phyloP scores from a whole-genome alignment of 1,140 invertebrate genomes.

The Triops cancriformis region DNA sequence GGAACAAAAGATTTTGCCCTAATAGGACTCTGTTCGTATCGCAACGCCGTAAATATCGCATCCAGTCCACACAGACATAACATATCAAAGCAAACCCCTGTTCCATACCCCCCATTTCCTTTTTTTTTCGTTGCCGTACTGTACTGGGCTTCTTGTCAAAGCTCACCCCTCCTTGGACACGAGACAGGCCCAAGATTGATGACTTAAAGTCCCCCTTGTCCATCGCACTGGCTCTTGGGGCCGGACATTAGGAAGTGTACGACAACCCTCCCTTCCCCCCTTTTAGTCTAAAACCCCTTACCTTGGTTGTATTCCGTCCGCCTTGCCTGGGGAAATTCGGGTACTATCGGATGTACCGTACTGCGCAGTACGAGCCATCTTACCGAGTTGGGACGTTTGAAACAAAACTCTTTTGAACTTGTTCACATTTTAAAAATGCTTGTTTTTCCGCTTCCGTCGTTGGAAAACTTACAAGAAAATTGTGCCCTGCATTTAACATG shows the following conservation, averaged over 20 bases:
- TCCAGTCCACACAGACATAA: not conserved
- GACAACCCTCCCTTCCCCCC: not conserved
- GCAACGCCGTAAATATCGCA: not conserved
- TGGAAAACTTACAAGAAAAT: too few species aligned
- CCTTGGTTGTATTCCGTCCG: not conserved
- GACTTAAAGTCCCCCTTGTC: not conserved
- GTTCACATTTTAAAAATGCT: too few species aligned
- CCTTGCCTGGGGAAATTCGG: not conserved
- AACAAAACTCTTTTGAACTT: too few species aligned
- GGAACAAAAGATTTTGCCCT: too few species aligned
- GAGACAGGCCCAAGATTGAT: conserved; percentile 8
- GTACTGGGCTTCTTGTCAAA: not conserved
- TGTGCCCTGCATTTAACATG: too few species aligned
- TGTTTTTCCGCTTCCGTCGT: too few species aligned
- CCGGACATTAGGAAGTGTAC: not conserved
- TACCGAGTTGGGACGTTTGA: too few species aligned
- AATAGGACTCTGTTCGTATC: not conserved
- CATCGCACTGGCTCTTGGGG: not conserved
- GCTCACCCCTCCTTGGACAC: conserved; percentile 8
- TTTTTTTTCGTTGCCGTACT: not conserved
- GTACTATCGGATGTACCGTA: too few species aligned
- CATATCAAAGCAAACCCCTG: conserved; percentile 3
- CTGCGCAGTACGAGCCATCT: too few species aligned
- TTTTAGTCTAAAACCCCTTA: not conserved
- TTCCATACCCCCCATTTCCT: not conserved